A percentile compares a stretch with the other conserved stretches of the same genome.
Conservation (phyloP, 2,888 invertebrate genomes). For the Exephanes ischioxanthus region DNA sequence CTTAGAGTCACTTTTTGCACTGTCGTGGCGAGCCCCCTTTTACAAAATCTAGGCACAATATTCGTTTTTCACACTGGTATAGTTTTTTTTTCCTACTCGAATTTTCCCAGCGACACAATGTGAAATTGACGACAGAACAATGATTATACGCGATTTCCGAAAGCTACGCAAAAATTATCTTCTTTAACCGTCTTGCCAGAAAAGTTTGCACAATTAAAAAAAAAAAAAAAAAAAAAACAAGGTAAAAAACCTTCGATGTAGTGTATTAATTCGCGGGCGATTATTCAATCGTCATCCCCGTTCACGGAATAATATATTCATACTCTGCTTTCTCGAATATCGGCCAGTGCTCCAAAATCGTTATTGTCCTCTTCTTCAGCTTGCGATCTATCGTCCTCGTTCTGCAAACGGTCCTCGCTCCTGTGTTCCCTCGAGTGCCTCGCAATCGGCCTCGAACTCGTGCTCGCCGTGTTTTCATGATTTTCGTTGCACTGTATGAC, state of each 20-base stretch:
- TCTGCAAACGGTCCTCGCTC: conserved; percentile 49
- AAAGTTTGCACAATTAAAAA: background rate
- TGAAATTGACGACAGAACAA: background rate
- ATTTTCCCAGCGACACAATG: background rate
- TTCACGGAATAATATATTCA: conserved; percentile 64
- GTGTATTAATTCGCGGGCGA: background rate
- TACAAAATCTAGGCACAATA: conserved; percentile 34
- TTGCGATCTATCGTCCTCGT: conserved; percentile 49
- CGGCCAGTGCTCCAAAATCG: conserved; percentile 80
- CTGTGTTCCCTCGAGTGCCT: conserved; percentile 59
- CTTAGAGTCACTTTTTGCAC: conserved; percentile 33
- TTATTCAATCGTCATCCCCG: background rate
- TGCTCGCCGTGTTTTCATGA: conserved; percentile 19
- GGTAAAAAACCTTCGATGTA: conserved; percentile 30
- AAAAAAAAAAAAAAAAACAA: background rate
- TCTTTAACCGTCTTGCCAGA: background rate
- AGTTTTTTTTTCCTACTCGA: background rate
- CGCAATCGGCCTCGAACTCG: conserved; percentile 38
- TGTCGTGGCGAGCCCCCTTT: conserved; percentile 23
- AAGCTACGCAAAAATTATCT: background rate
- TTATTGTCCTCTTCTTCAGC: conserved; percentile 71
- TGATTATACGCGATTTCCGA: background rate
- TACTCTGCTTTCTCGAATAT: conserved; percentile 82
- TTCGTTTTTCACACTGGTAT: conserved; percentile 11
- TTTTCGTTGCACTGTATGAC: conserved; percentile 36